phyloP scores from a whole-genome alignment of 2,888 invertebrate species.

The Sipunculus nudus region DNA sequence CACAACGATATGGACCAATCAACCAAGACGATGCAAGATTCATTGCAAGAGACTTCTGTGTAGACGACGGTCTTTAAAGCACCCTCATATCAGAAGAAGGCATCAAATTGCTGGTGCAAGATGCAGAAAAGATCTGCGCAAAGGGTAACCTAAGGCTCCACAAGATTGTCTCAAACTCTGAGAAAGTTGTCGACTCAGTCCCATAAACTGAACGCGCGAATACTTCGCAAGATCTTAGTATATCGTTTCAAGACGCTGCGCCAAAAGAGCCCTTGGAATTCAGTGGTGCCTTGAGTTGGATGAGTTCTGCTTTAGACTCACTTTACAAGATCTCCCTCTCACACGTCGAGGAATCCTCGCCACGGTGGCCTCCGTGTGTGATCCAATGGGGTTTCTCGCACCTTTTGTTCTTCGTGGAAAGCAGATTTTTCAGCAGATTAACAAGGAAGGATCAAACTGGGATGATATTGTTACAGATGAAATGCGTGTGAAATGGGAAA shows the following conservation, averaged over 20 bases:
- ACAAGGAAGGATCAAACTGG: slow-evolving; percentile 1
- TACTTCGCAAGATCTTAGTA: neutral
- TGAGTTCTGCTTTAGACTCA: slow-evolving; percentile 2
- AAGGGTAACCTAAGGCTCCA: slow-evolving; percentile 14
- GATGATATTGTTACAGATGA: slow-evolving; percentile 11
- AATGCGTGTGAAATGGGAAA: slow-evolving; percentile 5
- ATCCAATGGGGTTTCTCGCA: slow-evolving; percentile 65
- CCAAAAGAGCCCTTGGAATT: slow-evolving; percentile 3
- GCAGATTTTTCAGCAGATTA: slow-evolving; percentile 10
- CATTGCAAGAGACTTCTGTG: slow-evolving; percentile 28
- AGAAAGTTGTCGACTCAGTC: slow-evolving; percentile 10
- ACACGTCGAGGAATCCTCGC: slow-evolving; percentile 18
- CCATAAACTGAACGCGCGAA: slow-evolving; percentile 2
- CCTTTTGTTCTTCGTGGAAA: slow-evolving; percentile 48
- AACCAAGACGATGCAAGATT: slow-evolving; percentile 22
- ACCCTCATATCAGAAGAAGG: neutral
- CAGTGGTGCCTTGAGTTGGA: slow-evolving; percentile 1
- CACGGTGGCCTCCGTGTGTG: slow-evolving; percentile 12
- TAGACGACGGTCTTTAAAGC: slow-evolving; percentile 35
- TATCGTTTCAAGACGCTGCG: too few relatives aligned
- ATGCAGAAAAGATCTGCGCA: slow-evolving; percentile 3
- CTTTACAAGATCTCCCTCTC: neutral
- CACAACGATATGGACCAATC: too few relatives aligned
- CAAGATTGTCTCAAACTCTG: slow-evolving; percentile 16
- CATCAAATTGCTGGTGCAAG: slow-evolving; percentile 4